phyloP scores from a whole-genome alignment of 1,140 invertebrate species.

The Cydia fagiglandana region DNA sequence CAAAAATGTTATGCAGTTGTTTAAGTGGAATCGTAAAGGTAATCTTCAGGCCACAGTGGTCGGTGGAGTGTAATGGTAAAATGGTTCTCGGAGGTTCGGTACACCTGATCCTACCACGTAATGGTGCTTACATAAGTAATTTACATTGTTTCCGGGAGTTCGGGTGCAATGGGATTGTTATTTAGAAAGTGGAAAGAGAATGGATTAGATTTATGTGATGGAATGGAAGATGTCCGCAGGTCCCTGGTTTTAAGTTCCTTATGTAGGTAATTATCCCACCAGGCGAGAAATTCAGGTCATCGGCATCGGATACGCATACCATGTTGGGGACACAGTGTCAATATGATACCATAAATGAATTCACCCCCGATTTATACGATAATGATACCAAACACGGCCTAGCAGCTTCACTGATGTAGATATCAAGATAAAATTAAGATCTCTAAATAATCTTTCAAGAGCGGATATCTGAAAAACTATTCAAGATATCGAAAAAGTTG shows the following conservation, averaged over 20 bases:
- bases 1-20: constrained; percentile 8
- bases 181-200: constrained; percentile 43
- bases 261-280: too few relatives aligned
- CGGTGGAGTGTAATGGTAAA: not conserved
- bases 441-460: too few relatives aligned
- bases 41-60: not conserved
- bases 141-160: constrained; percentile 43
- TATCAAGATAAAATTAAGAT: too few relatives aligned
- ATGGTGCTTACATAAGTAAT: constrained; percentile 46
- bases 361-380: too few relatives aligned
- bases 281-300: too few relatives aligned
- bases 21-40: not conserved
- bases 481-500: too few relatives aligned
- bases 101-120: constrained; percentile 41
- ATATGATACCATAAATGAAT: too few relatives aligned
- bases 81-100: constrained; percentile 33
- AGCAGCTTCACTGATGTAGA: too few relatives aligned
- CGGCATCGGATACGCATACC: too few relatives aligned
- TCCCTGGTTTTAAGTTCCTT: not conserved
- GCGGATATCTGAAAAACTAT: too few relatives aligned
- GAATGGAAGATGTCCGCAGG: constrained; percentile 25
- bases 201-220: constrained; percentile 37
- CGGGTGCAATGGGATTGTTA: constrained; percentile 39
- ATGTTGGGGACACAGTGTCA: too few relatives aligned
- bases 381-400: too few relatives aligned